Conservation (phyloP, 2,888 invertebrate genomes). For the Drosophila tanythrix region DNA sequence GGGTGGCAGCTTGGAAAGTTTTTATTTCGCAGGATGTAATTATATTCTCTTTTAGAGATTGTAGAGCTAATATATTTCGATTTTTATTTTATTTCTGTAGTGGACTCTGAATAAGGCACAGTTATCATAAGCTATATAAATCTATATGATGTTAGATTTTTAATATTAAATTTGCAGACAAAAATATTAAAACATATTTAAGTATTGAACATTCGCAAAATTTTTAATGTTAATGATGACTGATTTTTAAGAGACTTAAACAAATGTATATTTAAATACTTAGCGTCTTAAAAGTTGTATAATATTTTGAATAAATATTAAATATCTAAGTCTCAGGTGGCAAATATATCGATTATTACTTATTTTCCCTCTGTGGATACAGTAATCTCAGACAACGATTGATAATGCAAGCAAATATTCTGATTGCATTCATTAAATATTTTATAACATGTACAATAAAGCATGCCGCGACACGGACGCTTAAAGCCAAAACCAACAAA, state of each 20-base stretch:
- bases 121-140: background rate
- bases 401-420: constrained; percentile 33
- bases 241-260: background rate
- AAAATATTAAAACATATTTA: background rate
- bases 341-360: background rate
- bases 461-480: constrained; percentile 11
- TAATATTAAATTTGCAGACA: background rate
- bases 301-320: background rate
- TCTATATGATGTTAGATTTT: background rate
- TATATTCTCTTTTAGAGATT: background rate
- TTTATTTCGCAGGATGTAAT: background rate
- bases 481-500: constrained; percentile 14
- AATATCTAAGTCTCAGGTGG: background rate
- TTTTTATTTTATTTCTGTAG: too few relatives aligned
- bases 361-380: background rate
- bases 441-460: constrained; percentile 48
- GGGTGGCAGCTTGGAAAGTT: background rate
- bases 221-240: background rate
- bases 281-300: background rate
- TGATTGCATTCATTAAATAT: constrained; percentile 66
- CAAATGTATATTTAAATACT: background rate
- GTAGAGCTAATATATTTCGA: too few relatives aligned
- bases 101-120: too few relatives aligned
- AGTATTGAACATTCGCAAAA: background rate
- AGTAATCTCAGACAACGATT: constrained; percentile 2